Evolutionary conservation across 2,113 vertebrate species (phyloP).

Genomic region (Elephas maximus): DNA sequence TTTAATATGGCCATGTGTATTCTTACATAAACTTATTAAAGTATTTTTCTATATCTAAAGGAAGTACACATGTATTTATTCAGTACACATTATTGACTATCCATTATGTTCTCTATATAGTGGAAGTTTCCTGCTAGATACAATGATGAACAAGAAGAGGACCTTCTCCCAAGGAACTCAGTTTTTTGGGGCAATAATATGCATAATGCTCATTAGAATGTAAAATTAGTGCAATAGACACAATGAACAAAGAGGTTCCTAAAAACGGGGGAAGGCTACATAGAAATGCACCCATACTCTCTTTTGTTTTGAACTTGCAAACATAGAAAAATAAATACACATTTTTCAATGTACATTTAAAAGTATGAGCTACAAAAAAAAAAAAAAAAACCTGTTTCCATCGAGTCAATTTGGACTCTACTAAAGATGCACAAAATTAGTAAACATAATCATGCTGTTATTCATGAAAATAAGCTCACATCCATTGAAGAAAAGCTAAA

Average conservation of each 20-base stretch:
- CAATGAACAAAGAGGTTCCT: not conserved
- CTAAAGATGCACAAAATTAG: not conserved
- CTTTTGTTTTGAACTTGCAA: not conserved
- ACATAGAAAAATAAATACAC: not conserved
- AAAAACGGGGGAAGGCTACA: not conserved
- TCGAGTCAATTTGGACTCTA: not conserved
- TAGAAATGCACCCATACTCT: not conserved
- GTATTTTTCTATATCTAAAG: slow-evolving; percentile 28
- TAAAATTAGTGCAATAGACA: not conserved
- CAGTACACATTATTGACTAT: not conserved
- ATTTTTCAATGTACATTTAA: not conserved
- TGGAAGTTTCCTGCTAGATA: not conserved
- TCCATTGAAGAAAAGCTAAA: not conserved
- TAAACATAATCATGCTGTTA: not conserved
- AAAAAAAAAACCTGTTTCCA: too few species aligned
- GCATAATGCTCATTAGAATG: not conserved
- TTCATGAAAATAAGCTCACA: not conserved
- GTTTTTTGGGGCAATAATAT: not conserved
- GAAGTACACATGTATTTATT: not conserved
- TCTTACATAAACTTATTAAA: not conserved
- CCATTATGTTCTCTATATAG: not conserved
- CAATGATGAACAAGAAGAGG: not conserved
- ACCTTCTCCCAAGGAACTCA: not conserved
- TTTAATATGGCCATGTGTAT: not conserved
- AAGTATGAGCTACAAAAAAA: not conserved